Conservation (phyloP, 1,140 invertebrate genomes). For the Listronotus oregonensis region DNA sequence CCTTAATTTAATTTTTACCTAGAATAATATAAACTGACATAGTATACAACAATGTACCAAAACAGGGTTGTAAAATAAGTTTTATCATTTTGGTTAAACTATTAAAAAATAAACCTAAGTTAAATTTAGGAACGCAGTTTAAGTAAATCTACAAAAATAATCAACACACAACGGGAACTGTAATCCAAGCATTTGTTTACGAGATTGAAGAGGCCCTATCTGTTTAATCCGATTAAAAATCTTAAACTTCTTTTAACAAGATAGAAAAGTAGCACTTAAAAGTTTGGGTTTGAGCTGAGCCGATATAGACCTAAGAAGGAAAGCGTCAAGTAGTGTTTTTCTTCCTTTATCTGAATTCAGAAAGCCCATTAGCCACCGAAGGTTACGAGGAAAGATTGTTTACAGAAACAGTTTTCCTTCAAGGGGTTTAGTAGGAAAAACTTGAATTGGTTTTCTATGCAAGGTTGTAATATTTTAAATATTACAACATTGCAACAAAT, state of each 20-base stretch:
- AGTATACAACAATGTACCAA: no score
- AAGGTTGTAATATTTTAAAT: background rate
- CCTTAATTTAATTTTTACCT: no score
- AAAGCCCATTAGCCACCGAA: slow-evolving; percentile 23
- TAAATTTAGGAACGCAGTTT: no score
- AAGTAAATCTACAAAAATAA: no score
- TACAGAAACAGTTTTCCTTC: background rate
- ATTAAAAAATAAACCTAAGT: no score
- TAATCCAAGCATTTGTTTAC: slow-evolving; percentile 12
- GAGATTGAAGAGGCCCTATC: slow-evolving; percentile 7
- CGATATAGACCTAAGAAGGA: slow-evolving; percentile 16
- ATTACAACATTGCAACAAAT: background rate
- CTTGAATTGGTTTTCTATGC: background rate
- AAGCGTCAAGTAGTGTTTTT: slow-evolving; percentile 23
- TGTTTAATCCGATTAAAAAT: slow-evolving; percentile 22
- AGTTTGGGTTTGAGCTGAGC: slow-evolving; percentile 12
- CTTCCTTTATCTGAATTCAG: slow-evolving; percentile 18
- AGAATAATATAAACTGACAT: no score
- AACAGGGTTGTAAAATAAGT: no score
- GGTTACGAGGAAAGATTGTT: slow-evolving; percentile 17
- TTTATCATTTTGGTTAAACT: no score
- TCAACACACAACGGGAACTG: no score
- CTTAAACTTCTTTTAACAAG: slow-evolving; percentile 27
- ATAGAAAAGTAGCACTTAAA: slow-evolving; percentile 23
- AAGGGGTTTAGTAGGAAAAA: background rate